Evolutionary conservation across 2,113 vertebrate genomes (phyloP).

Genomic region (Hyperoodon ampullatus): DNA sequence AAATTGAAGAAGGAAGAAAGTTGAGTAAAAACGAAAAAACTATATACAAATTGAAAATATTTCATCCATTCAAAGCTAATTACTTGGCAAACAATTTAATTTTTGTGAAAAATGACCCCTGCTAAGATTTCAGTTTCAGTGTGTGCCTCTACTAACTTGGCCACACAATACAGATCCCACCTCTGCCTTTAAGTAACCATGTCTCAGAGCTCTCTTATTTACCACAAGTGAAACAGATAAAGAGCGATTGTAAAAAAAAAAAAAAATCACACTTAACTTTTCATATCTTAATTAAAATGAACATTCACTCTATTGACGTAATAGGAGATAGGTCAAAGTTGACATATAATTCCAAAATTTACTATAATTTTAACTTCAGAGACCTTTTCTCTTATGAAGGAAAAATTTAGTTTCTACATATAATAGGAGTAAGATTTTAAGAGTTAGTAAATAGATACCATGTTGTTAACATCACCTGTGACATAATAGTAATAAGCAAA

Average conservation of each 20-base stretch:
- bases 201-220: background rate
- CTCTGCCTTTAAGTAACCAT: background rate
- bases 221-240: background rate
- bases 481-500: slow-evolving; percentile 18
- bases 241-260: background rate
- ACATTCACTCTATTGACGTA: background rate
- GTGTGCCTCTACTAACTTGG: background rate
- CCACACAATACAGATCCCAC: background rate
- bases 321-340: background rate
- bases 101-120: background rate
- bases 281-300: background rate
- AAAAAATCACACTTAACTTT: background rate
- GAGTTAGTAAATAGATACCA: background rate
- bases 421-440: background rate
- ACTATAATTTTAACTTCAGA: background rate
- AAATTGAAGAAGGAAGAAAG: background rate
- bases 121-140: background rate
- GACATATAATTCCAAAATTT: background rate
- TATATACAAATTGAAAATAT: background rate
- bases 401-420: background rate
- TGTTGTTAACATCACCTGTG: background rate
- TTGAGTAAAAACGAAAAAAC: background rate
- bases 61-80: background rate
- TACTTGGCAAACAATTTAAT: background rate
- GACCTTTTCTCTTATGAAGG: background rate